phyloP scores from a whole-genome alignment of 2,797 vertebrate genomes.

The Pygocentrus nattereri region DNA sequence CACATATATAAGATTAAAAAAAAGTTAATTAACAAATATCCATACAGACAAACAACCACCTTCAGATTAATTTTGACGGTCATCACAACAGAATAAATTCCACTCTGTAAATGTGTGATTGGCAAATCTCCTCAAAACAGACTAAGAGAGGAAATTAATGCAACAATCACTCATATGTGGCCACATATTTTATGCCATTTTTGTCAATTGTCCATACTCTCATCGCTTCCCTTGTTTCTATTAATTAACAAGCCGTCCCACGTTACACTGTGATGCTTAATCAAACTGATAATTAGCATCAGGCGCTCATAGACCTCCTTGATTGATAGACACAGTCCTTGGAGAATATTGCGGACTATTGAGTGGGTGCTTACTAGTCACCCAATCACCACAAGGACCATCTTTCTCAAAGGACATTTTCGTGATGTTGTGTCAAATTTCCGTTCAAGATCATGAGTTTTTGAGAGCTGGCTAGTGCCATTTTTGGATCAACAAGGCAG shows the following conservation, averaged over 20 bases:
- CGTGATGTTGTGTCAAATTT: conserved; percentile 38
- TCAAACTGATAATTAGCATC: conserved; percentile 74
- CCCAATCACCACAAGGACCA: conserved; percentile 45
- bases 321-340: conserved; percentile 71
- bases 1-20: background rate
- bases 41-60: background rate
- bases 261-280: conserved; percentile 73
- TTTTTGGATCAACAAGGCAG: background rate
- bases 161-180: conserved; percentile 62
- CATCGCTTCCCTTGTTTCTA: conserved; percentile 69
- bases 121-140: conserved; percentile 53
- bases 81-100: conserved; percentile 26
- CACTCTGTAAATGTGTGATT: conserved; percentile 50
- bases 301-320: conserved; percentile 66
- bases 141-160: conserved; percentile 52
- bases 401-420: conserved; percentile 40
- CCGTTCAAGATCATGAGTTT: conserved; percentile 38
- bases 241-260: conserved; percentile 77
- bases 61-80: conserved; percentile 16
- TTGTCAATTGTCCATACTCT: conserved; percentile 56
- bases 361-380: conserved; percentile 57
- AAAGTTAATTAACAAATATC: background rate
- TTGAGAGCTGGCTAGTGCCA: conserved; percentile 17
- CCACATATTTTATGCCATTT: conserved; percentile 50
- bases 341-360: conserved; percentile 66